Base-by-base conservation (phyloP, 1,140 invertebrate genomes). In the Dreissena polymorpha region DNA sequence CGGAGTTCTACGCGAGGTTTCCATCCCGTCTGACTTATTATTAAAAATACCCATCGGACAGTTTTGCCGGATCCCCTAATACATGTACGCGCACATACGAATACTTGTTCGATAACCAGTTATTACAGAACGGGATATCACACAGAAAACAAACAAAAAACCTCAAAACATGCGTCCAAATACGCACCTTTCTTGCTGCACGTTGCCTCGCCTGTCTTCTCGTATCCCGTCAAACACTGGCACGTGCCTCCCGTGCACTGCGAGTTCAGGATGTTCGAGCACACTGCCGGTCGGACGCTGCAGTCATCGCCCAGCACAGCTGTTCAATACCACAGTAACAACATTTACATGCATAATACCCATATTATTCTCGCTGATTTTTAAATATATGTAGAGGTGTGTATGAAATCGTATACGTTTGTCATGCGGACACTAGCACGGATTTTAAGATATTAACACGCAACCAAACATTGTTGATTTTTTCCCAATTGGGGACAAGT, bases 281-380 rank as follows among this genome's bases (percentile, higher is more conserved):
- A 82, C 6, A 82, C 79, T 14, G 7, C 71, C 25, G 70, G 8
- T 68, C 79, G n/a, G 5, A 50, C n/a, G n/a, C 69, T 63, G 25
- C 79, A 82, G 50, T 74, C 71, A 39, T 82, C 79, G 0, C 79
- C 79, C 21, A 82, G 79, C 39, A 49, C 70, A 82, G 70, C 79
- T 82, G 23, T 69, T 69, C 23, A 29, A 13, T 69, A 13, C 21
- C 67, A 49, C 16, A 39, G 21, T 18, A 69, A 69, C 0, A 3
- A 69, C 50, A 25, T 68, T 49, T 67, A 21, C 14, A 16, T 10
- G 7, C 2, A 67, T 16, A 25, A 16, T 21, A 10, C 23, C 5
- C 65, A 25, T 3, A 27, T 67, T 27, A 14, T 13, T 27, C 16
- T 69, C n/a, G n/a, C n/a, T n/a, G n/a, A n/a, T n/a, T n/a, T n/a